Base-by-base conservation (phyloP, 2,888 invertebrate species). In the Tyria jacobaeae region DNA sequence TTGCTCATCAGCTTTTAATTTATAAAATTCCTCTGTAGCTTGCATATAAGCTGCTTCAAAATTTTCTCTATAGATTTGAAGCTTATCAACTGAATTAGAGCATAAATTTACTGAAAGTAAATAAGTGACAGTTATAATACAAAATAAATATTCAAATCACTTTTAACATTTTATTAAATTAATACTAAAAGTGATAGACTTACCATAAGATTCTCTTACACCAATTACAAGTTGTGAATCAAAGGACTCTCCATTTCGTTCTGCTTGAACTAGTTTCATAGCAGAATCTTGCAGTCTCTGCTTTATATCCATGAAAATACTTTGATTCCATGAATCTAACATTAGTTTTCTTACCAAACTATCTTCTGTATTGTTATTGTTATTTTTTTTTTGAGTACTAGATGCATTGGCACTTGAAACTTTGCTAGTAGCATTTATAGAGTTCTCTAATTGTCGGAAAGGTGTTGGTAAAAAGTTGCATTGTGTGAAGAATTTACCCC, bases 271-370 rank as follows among this genome's bases (percentile, higher is more conserved):
- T 71, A 99, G 95, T 90, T 98, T 98, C 99, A 99, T 99, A 3
- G 99, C 99, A 76, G 99, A 99, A 85, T 97, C 97, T 89, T 99
- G 98, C 54, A 98, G 93, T 71, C 98, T 95, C 84, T 98, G 97
- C 88, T 99, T 99, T 73, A 99, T 99, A 87, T 98, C 97, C 87
- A 96, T 96, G 90, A 99, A 99, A 83, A 99, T 99, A 86, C 97
- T 98, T 86, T 97, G 97, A 93, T 99, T 99, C 99, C 99, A 99
- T 64, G 98, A 98, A 89, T 99, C 99, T 69, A 99, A 94, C 99
- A 99, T 99, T 66, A 99, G 92, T 95, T 99, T 96, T 14, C 98
- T 95, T 55, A 99, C 99, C 79, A 99, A 96, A 89, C 98, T 98
- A 81, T 99, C 99, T 76, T 99, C 99, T 68, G 95, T 95, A 89